Evolutionary conservation across 2,113 vertebrate genomes (phyloP).

Genomic region (Calonectris borealis): DNA sequence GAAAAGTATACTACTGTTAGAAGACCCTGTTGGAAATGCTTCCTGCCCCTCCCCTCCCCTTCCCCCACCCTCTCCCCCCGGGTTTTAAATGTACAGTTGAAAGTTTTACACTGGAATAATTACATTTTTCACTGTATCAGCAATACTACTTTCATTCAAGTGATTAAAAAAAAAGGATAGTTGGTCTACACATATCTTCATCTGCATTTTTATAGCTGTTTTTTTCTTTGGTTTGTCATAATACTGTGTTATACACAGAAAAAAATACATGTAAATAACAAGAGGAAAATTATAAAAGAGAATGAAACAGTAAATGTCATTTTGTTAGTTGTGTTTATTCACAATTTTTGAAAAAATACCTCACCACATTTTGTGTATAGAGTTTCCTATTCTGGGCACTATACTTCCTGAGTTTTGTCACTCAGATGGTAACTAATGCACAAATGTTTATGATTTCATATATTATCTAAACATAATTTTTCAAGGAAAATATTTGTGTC

Average conservation of each 20-base stretch:
- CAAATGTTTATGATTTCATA: not conserved
- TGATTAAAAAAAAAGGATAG: not conserved
- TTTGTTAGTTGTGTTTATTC: not conserved
- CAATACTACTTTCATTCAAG: not conserved
- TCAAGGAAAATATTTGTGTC: not conserved
- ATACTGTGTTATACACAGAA: not conserved
- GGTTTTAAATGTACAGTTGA: not conserved
- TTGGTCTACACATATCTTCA: not conserved
- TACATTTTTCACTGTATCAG: not conserved
- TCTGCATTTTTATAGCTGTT: not conserved
- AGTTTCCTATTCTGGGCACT: not conserved
- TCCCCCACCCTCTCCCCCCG: fast-evolving
- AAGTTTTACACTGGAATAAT: not conserved
- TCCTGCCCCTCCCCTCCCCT: fast-evolving
- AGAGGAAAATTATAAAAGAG: not conserved
- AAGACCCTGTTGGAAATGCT: not conserved
- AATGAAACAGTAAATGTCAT: not conserved
- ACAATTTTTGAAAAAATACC: not conserved
- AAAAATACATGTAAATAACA: not conserved
- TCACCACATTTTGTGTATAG: not conserved
- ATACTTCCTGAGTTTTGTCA: not conserved
- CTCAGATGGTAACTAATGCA: not conserved
- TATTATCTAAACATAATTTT: not conserved
- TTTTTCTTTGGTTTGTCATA: not conserved
- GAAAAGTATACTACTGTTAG: not conserved